A percentile compares a stretch with the other conserved stretches of the same genome.
Evolutionary conservation across 1,140 invertebrate genomes (phyloP).

Genomic region (Leptinotarsa texana): DNA sequence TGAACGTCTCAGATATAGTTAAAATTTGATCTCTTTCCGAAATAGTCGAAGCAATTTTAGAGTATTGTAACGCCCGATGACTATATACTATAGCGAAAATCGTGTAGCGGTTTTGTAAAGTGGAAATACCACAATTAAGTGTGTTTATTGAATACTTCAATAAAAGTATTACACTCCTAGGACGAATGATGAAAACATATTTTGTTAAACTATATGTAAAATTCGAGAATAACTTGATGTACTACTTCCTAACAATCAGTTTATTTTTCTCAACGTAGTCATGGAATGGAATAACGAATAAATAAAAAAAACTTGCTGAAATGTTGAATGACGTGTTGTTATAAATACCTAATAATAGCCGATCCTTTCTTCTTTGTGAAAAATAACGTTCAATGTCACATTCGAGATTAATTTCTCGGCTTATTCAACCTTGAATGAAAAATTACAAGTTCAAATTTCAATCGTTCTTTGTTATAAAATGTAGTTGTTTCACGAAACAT

Average conservation of each 20-base stretch:
- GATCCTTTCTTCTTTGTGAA: constrained; percentile 26
- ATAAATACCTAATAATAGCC: constrained; percentile 25
- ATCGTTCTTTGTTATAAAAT: constrained; percentile 17
- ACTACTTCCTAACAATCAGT: not conserved
- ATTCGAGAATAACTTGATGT: not conserved
- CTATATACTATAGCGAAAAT: too few species aligned
- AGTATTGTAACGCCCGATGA: too few species aligned
- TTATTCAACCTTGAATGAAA: constrained; percentile 25
- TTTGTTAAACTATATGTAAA: not conserved
- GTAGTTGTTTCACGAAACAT: not conserved
- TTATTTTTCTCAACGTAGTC: constrained; percentile 2
- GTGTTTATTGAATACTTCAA: too few species aligned
- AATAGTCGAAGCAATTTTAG: too few species aligned
- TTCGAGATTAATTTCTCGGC: constrained; percentile 25
- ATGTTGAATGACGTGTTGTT: constrained; percentile 23
- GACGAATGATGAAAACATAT: too few species aligned
- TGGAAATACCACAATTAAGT: too few species aligned
- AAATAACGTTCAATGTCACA: constrained; percentile 25
- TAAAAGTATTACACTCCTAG: too few species aligned
- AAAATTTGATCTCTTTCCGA: too few species aligned
- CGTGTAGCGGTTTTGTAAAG: too few species aligned
- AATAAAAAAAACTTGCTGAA: constrained; percentile 22
- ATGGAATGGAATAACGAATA: not conserved
- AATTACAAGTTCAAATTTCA: constrained; percentile 24
- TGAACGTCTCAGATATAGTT: too few species aligned